These are phyloP conservation scores for Poeciliopsis occidentalis DNA, from an alignment of 2,113 vertebrate species.

Conservation along the genomic window DNA sequence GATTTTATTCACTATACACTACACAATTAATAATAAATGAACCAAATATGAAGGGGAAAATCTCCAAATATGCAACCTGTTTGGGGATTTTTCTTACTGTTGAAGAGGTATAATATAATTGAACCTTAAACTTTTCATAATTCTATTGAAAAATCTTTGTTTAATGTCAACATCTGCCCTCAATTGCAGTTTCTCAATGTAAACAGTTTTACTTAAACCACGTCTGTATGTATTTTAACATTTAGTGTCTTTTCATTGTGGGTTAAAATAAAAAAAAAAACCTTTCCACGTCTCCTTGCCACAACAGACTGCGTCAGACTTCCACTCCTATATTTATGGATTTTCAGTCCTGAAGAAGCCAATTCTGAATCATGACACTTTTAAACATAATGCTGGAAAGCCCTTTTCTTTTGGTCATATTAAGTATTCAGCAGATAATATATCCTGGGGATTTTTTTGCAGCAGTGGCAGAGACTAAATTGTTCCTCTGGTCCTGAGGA, in stretches of 20 bases:
- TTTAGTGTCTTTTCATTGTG: constrained; percentile 2
- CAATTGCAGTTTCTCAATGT: neutral
- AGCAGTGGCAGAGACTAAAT: neutral
- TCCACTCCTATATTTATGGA: neutral
- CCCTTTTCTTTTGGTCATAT: neutral
- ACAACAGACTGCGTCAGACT: neutral
- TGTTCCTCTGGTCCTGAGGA: neutral
- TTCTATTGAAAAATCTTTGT: neutral
- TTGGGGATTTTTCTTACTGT: neutral
- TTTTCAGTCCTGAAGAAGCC: neutral
- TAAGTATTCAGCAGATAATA: neutral
- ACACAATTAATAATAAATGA: too few species aligned
- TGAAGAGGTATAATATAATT: neutral
- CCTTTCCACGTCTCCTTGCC: constrained; percentile 10
- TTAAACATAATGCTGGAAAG: neutral
- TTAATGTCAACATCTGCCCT: neutral
- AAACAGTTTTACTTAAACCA: neutral
- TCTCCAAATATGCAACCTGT: neutral
- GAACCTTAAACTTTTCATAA: neutral
- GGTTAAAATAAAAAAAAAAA: constrained; percentile 4
- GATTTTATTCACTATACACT: neutral
- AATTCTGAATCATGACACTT: neutral
- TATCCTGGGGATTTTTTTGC: neutral
- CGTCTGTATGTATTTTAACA: neutral
- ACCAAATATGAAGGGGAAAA: too few species aligned